Evolutionary conservation across 2,113 vertebrate genomes (phyloP).

Genomic region (Vulpes vulpes): DNA sequence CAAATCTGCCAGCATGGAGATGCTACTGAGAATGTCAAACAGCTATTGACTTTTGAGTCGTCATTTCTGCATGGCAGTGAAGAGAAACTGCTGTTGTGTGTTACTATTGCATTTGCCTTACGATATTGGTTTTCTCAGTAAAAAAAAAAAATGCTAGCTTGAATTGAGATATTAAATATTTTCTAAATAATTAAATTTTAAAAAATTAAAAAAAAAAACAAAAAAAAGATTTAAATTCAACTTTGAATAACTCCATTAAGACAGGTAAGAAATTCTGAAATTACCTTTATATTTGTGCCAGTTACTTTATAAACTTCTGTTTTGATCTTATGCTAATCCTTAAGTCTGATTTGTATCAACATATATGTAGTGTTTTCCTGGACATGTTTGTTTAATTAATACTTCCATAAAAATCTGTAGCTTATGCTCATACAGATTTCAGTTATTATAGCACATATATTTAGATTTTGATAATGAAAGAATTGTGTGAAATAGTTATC

Average conservation of each 20-base stretch:
- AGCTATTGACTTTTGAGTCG: conserved; percentile 16
- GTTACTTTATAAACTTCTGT: neutral
- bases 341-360: neutral
- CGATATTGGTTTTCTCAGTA: neutral
- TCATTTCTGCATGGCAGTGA: neutral
- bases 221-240: neutral
- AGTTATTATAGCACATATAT: neutral
- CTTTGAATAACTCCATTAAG: neutral
- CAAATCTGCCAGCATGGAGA: neutral
- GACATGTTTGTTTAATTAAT: neutral
- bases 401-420: neutral
- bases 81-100: neutral
- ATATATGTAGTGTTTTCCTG: neutral
- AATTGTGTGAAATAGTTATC: neutral
- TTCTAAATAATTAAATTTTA: neutral
- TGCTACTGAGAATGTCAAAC: neutral
- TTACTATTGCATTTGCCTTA: neutral
- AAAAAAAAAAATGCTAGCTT: neutral
- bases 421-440: neutral
- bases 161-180: neutral
- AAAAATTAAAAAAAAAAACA: too few relatives aligned
- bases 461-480: neutral
- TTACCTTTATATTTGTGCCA: neutral
- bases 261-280: neutral
- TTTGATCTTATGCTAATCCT: neutral